Evolutionary conservation across 2,888 invertebrate genomes (phyloP).

Genomic region (Embidobia sp.): DNA sequence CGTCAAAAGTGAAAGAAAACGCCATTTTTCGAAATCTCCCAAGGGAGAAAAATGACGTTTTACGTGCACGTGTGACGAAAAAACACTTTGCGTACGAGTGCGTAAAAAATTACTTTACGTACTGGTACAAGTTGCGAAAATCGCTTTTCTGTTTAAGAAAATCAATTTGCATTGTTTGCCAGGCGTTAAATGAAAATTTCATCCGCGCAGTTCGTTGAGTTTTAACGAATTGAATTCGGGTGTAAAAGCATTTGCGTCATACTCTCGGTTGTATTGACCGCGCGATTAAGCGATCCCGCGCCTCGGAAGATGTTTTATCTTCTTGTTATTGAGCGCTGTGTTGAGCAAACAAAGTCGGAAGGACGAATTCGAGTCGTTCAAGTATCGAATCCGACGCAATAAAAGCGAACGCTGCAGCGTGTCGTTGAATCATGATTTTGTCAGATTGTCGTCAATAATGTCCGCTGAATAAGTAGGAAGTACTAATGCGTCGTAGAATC

Average conservation of each 20-base stretch:
- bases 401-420: slow-evolving; percentile 20
- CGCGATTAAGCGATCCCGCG: slow-evolving; percentile 41
- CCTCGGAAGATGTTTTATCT: slow-evolving; percentile 46
- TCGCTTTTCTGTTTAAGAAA: too few relatives aligned
- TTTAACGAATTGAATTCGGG: slow-evolving; percentile 17
- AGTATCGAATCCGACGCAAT: slow-evolving; percentile 47
- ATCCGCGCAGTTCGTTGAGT: background rate
- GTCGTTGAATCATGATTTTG: slow-evolving; percentile 35
- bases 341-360: slow-evolving; percentile 51
- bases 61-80: too few relatives aligned
- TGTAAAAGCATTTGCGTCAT: slow-evolving; percentile 27
- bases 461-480: slow-evolving; percentile 31
- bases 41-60: too few relatives aligned
- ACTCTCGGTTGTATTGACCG: slow-evolving; percentile 22
- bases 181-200: too few relatives aligned
- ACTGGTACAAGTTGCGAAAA: too few relatives aligned
- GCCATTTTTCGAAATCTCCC: too few relatives aligned
- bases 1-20: too few relatives aligned
- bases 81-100: too few relatives aligned
- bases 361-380: slow-evolving; percentile 35
- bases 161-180: too few relatives aligned
- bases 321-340: slow-evolving; percentile 42
- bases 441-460: slow-evolving; percentile 8
- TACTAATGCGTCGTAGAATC: background rate
- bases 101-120: too few relatives aligned